Evolutionary conservation across 23 tunicate genomes (phyloP), one percentile per base, ranked within the genome.

Genomic region (Diplosoma virens): DNA sequence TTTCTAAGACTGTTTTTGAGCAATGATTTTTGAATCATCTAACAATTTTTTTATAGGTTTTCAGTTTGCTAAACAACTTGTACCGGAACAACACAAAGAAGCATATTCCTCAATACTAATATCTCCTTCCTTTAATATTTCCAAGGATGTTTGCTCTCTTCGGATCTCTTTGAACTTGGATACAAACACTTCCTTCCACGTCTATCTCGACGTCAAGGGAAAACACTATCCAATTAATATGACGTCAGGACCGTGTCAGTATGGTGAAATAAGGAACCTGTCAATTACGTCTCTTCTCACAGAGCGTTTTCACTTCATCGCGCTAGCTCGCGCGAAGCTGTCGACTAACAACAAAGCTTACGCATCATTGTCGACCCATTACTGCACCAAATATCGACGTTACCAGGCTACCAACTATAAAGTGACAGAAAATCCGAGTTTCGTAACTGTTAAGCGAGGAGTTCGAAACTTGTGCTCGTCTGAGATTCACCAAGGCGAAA

Each of bases 281-380:
- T 18, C 50, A 14, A 14, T 67, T 35, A 2, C 50, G 17, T 3
- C 20, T 2, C 27, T 36, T 3, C 20, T 9, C 25, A 2, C 25
- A 16, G 35, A 17, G 17, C 52, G 74, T 34, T n/a, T n/a, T n/a
- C n/a, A n/a, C n/a, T 50, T 67, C 14, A 5, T 67, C 74, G 27
- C 36, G 9, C 27, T 67, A 5, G 35, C 27, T 24, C 7, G 36
- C 17, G 3, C 74, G 6, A 2, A 6, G 3, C 52, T 34, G 6
- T 2, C 52, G 2, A 17, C 74, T 34, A 14, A 16, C 29, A 25
- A 67, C 29, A 52, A 25, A 6, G 29, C 54, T 17, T 37, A 23
- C 60, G 86, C 59, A 30, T 35, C 79, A 3, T 79, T 81, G 37
- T 71, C 79, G 46, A 58, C 86, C 37, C 71, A 58, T 25, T 23